Evolutionary conservation across 1,140 invertebrate genomes (phyloP), one percentile per base, ranked within the genome.

Genomic region (Euura saliciscinereae): DNA sequence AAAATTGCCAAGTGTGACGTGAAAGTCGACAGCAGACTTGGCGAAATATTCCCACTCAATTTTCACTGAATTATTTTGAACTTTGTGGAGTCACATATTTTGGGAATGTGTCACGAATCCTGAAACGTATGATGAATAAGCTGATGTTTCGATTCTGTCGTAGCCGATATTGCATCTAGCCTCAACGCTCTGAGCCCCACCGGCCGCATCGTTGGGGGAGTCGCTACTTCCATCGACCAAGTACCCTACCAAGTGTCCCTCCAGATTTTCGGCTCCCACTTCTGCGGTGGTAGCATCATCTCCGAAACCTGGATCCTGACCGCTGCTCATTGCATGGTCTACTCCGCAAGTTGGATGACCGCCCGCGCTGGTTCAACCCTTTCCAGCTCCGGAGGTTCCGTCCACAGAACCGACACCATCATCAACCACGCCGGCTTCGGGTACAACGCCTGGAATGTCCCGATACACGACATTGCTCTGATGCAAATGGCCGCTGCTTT

Each of bases 281-380:
- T 89, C 68, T 94, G 92, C 75, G 92, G 92, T 0, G 92, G 91
- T 3, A 88, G 90, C 59, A 90, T 94, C 70, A 87, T 93, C n/a
- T 86, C 83, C 8, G 71, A 84, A 13, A 78, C 88, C 3, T 91
- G 87, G 77, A 87, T 93, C 2, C n/a, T 93, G 3, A 92, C 92
- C 0, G 92, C 92, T 2, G 92, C 84, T 2, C 93, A 94, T 80
- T 94, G 93, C 74, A 86, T 90, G 28, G 85, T 85, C 68, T 79
- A 86, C 80, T 87, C 86, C 74, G 85, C 78, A 68, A 44, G 46
- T 2, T 44, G 73, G 68, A 10, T 44, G 7, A 69, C 28, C 43
- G 42, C 45, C 44, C 68, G 68, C 43, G 11, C 68, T 46, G 68
- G 68, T 10, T 69, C 68, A 7, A 46, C 68, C 45, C 44, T 45